These are phyloP conservation scores for Drosophila fuyamai DNA, from an alignment of 1,140 invertebrate species.

Conservation along the genomic window DNA sequence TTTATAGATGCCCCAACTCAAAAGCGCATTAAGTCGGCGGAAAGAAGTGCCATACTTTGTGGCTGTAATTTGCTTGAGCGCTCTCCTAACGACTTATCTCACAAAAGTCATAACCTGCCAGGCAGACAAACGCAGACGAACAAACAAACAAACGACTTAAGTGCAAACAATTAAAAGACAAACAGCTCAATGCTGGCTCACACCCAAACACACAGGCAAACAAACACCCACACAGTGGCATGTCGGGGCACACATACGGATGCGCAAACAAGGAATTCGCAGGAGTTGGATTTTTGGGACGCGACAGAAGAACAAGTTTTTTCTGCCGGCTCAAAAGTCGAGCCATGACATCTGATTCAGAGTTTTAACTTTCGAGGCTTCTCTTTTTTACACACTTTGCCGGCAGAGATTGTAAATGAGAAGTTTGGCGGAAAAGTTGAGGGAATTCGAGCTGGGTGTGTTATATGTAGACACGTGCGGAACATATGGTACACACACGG, in stretches of 20 bases:
- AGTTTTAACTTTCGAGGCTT: slow-evolving; percentile 44
- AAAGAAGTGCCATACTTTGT: slow-evolving; percentile 61
- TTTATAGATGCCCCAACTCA: background rate
- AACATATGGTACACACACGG: background rate
- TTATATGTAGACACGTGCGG: background rate
- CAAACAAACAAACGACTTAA: slow-evolving; percentile 62
- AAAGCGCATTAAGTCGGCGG: slow-evolving; percentile 17
- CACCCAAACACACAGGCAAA: slow-evolving; percentile 15
- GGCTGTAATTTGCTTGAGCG: slow-evolving; percentile 68
- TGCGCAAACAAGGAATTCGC: slow-evolving; percentile 51
- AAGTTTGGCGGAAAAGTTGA: slow-evolving; percentile 10
- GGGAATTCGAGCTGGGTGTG: background rate
- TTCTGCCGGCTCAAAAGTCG: slow-evolving; percentile 71
- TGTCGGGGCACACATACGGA: slow-evolving; percentile 32
- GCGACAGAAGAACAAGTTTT: slow-evolving; percentile 61
- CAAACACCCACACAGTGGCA: slow-evolving; percentile 22
- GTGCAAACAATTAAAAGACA: slow-evolving; percentile 82
- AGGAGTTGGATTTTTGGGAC: slow-evolving; percentile 44
- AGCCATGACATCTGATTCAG: slow-evolving; percentile 62
- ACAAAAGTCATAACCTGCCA: slow-evolving; percentile 73
- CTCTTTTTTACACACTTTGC: slow-evolving; percentile 39
- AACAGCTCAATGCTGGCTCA: slow-evolving; percentile 71
- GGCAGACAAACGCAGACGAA: slow-evolving; percentile 37
- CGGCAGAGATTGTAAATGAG: slow-evolving; percentile 38
- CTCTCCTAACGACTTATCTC: slow-evolving; percentile 69